These are phyloP conservation scores for Selenia dentaria DNA, from an alignment of 2,888 invertebrate genomes.

Conservation along the genomic window DNA sequence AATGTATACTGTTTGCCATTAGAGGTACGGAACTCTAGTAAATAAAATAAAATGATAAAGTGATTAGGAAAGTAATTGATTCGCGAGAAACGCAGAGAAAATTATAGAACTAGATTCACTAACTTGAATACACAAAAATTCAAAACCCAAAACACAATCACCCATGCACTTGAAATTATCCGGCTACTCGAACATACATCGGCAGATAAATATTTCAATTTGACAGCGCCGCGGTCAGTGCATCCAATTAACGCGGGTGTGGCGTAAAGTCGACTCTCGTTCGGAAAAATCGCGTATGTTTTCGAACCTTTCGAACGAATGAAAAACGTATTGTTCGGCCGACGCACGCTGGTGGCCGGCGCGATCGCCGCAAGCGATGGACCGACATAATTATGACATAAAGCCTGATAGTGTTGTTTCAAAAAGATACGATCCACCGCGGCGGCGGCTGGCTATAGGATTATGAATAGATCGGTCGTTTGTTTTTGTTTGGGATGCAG, in stretches of 20 bases:
- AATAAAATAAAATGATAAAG: too few relatives aligned
- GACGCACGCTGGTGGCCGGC: conserved; percentile 20
- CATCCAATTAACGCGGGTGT: conserved; percentile 72
- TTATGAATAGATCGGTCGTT: conserved; percentile 19
- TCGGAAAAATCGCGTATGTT: conserved; percentile 9
- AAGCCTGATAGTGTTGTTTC: conserved; percentile 51
- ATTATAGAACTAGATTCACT: too few relatives aligned
- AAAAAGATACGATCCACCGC: conserved; percentile 41
- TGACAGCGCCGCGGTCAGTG: conserved; percentile 63
- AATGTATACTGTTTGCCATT: too few relatives aligned
- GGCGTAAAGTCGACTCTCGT: conserved; percentile 46
- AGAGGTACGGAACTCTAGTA: too few relatives aligned
- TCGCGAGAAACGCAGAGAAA: too few relatives aligned
- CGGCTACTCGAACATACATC: conserved; percentile 54
- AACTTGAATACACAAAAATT: too few relatives aligned
- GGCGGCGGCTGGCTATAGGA: conserved; percentile 13
- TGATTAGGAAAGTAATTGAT: too few relatives aligned
- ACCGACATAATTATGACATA: conserved; percentile 54
- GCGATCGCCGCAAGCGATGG: conserved; percentile 31
- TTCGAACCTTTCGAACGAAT: conserved; percentile 53
- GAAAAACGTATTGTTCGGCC: conserved; percentile 48
- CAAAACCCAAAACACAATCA: conserved; percentile 11
- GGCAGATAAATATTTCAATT: conserved; percentile 69
- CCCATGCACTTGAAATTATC: conserved; percentile 59
- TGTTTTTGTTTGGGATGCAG: conserved; percentile 19